Conservation (phyloP, 2,888 invertebrate species). For the Zaprionus obscuricornis region DNA sequence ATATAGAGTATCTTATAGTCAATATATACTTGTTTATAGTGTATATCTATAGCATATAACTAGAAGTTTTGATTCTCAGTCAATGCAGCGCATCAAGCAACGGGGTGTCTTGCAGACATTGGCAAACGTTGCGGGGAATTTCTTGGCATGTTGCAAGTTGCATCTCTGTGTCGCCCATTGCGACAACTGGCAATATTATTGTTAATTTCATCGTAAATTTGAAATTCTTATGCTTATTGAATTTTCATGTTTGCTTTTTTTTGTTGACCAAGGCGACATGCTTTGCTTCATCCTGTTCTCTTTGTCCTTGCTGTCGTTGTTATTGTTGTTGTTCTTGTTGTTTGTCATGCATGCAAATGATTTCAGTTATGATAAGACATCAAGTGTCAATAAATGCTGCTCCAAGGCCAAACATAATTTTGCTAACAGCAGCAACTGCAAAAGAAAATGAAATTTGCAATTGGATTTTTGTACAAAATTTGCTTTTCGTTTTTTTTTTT, state of each 20-base stretch:
- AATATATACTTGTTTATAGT: no score
- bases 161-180: slow-evolving; percentile 55
- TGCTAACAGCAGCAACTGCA: slow-evolving; percentile 5
- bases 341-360: slow-evolving; percentile 60
- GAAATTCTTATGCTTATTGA: slow-evolving; percentile 82
- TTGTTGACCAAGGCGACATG: slow-evolving; percentile 38
- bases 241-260: slow-evolving; percentile 73
- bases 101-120: slow-evolving; percentile 15
- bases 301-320: not conserved
- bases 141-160: slow-evolving; percentile 37
- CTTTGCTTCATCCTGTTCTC: slow-evolving; percentile 13
- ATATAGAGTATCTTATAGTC: no score
- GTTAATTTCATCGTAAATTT: slow-evolving; percentile 81
- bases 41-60: no score
- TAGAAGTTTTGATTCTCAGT: no score
- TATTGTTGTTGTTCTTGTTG: slow-evolving; percentile 13
- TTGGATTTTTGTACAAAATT: slow-evolving; percentile 63
- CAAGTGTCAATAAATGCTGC: slow-evolving; percentile 63
- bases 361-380: slow-evolving; percentile 66
- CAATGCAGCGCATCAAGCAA: no score
- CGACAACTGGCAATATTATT: slow-evolving; percentile 72
- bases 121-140: no score
- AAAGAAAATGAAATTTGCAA: slow-evolving; percentile 56
- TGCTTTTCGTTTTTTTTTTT: slow-evolving; percentile 15
- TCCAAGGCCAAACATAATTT: slow-evolving; percentile 19